phyloP scores from a whole-genome alignment of 1,140 invertebrate genomes.

The roundworm (Caenorhabditis elegans) region WBcel235 BX284606.5:13568501-13569000 shows the following conservation, averaged over 20 bases:
- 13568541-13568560: slow-evolving; percentile 1
- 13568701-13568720: neutral
- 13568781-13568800: slow-evolving; percentile 24
- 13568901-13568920: too few species aligned
- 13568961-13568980: too few species aligned
- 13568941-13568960: too few species aligned
- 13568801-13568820: slow-evolving; percentile 38
- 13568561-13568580: slow-evolving; percentile 23
- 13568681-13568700: neutral
- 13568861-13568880: slow-evolving; percentile 27
- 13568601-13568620: slow-evolving; percentile 33
- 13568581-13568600: slow-evolving; percentile 10
- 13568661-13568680: neutral
- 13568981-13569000: too few species aligned
- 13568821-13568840: slow-evolving; percentile 40
- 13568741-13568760: slow-evolving; percentile 10
- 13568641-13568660: slow-evolving; percentile 37
- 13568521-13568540: slow-evolving; percentile 33
- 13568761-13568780: slow-evolving; percentile 43
- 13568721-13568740: neutral
- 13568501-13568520: neutral
- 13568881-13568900: too few species aligned
- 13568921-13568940: too few species aligned
- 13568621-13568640: slow-evolving; percentile 38
- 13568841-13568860: slow-evolving; percentile 34